Evolutionary conservation across 2,113 vertebrate species (phyloP).

Genomic region (pig (Sus scrofa)): DNA sequence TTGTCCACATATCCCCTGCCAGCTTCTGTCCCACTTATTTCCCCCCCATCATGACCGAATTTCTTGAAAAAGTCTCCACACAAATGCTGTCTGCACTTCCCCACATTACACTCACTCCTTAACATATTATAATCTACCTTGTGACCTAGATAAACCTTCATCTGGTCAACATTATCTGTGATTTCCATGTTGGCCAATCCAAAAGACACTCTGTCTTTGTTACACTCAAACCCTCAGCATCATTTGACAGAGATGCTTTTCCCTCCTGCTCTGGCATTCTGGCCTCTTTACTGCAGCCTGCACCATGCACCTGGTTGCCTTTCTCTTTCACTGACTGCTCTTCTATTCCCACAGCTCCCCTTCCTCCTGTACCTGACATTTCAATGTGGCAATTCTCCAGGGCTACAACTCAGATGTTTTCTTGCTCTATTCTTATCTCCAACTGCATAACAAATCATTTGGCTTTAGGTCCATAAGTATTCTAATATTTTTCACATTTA

Average conservation of each 20-base stretch:
- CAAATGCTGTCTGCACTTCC: not conserved
- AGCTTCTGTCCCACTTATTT: not conserved
- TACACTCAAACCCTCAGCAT: not conserved
- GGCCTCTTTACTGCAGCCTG: too few relatives aligned
- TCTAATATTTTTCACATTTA: constrained; percentile 57
- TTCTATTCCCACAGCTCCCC: not conserved
- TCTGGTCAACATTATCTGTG: not conserved
- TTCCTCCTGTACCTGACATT: not conserved
- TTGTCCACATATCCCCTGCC: not conserved
- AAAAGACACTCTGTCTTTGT: not conserved
- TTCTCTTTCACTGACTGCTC: not conserved
- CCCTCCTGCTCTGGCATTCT: too few relatives aligned
- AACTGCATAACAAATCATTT: constrained; percentile 40
- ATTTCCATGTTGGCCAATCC: not conserved
- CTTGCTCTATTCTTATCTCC: not conserved
- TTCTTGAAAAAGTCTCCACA: not conserved
- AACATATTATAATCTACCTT: not conserved
- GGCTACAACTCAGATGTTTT: not conserved
- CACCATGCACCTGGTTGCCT: not conserved
- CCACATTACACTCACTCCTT: not conserved
- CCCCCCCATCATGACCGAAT: not conserved
- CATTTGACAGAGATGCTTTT: not conserved
- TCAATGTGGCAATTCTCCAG: not conserved
- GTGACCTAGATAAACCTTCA: not conserved
- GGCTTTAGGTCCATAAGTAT: not conserved